Percentiles rank a stretch among this genome's conserved stretches.
Conservation (phyloP, 2,113 vertebrate genomes). For the Taurulus bubalis region DNA sequence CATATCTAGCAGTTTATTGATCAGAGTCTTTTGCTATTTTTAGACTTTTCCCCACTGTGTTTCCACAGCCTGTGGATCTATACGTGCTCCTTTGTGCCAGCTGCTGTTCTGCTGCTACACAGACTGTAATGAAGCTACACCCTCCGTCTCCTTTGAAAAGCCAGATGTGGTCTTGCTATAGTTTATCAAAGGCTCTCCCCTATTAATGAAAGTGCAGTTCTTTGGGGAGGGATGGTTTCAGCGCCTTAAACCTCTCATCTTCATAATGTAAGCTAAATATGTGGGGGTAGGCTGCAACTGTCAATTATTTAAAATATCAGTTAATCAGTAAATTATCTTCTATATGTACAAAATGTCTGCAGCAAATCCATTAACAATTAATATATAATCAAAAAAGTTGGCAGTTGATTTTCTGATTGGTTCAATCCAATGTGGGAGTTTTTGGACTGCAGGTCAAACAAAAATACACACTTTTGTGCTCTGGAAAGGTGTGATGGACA, state of each 20-base stretch:
- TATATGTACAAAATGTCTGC: not conserved
- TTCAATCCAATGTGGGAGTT: not conserved
- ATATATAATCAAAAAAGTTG: not conserved
- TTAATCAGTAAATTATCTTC: not conserved
- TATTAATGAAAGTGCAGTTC: conserved; percentile 3
- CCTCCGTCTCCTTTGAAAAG: conserved; percentile 28
- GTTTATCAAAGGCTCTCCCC: not conserved
- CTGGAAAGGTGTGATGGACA: not conserved
- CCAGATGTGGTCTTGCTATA: conserved; percentile 36
- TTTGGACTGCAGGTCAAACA: not conserved
- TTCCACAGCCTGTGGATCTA: conserved; percentile 58
- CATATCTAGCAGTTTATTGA: conserved; percentile 61
- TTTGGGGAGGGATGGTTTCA: not conserved
- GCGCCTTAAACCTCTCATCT: not conserved
- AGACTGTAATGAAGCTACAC: conserved; percentile 27
- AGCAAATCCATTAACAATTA: no score
- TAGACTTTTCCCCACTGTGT: conserved; percentile 46
- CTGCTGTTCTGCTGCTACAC: conserved; percentile 37
- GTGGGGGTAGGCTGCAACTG: not conserved
- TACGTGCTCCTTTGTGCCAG: conserved; percentile 61
- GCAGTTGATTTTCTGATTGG: not conserved
- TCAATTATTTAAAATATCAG: not conserved
- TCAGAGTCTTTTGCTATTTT: conserved; percentile 67
- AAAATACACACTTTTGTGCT: not conserved
- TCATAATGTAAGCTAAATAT: not conserved